Conservation (phyloP, 1,140 invertebrate genomes). For the Neuroterus valhalla region DNA sequence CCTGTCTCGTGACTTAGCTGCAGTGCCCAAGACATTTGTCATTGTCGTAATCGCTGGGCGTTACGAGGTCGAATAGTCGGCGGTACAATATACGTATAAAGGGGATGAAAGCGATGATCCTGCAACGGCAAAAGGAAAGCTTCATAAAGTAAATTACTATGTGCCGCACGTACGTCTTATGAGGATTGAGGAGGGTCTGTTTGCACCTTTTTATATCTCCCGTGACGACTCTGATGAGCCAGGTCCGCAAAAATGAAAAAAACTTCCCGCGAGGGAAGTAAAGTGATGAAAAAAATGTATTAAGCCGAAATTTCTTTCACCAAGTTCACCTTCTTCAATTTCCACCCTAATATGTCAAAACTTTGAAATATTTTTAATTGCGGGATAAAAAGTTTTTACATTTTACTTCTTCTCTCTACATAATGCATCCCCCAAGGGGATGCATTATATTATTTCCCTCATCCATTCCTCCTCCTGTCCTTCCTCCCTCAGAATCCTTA, state of each 20-base stretch:
- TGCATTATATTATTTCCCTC: too few relatives aligned
- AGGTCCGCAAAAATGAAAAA: neutral
- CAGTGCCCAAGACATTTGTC: constrained; percentile 47
- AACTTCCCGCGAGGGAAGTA: neutral
- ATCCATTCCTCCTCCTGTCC: too few relatives aligned
- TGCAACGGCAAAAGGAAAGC: constrained; percentile 37
- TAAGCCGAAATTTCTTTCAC: constrained; percentile 1
- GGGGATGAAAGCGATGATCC: constrained; percentile 49
- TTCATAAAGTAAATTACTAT: constrained; percentile 56
- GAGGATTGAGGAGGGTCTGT: constrained; percentile 44
- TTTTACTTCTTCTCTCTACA: too few relatives aligned
- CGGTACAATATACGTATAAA: constrained; percentile 20
- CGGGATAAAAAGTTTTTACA: too few relatives aligned
- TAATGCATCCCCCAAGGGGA: too few relatives aligned
- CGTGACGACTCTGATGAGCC: constrained; percentile 33
- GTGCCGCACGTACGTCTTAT: constrained; percentile 47
- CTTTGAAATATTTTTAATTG: too few relatives aligned
- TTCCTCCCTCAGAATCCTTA: too few relatives aligned
- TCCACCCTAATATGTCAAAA: neutral
- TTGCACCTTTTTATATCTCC: constrained; percentile 19
- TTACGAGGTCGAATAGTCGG: neutral
- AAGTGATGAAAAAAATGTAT: constrained; percentile 17
- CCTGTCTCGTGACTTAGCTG: constrained; percentile 26
- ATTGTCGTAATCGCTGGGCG: constrained; percentile 42
- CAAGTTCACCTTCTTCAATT: neutral